phyloP scores from a whole-genome alignment of 2,797 vertebrate genomes.

The Aeoliscus strigatus region DNA sequence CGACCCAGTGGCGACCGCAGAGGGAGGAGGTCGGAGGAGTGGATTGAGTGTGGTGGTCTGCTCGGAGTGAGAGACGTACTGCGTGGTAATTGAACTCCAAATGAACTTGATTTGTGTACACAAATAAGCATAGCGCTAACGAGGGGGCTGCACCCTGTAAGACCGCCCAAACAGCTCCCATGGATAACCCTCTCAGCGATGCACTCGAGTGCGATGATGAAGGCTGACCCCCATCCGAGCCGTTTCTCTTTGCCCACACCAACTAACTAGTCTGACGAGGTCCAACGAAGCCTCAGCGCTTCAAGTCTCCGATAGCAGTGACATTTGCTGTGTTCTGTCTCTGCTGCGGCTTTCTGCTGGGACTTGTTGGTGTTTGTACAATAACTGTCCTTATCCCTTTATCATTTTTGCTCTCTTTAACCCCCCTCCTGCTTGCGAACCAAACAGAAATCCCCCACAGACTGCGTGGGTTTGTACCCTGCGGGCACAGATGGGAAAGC shows the following conservation, averaged over 20 bases:
- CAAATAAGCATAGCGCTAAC: slow-evolving; percentile 50
- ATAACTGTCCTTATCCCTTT: too few relatives aligned
- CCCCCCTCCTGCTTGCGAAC: too few relatives aligned
- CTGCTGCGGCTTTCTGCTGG: too few relatives aligned
- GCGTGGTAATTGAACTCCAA: slow-evolving; percentile 50
- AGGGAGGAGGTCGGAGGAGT: background rate
- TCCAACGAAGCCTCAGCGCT: slow-evolving; percentile 29
- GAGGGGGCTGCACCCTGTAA: slow-evolving; percentile 21
- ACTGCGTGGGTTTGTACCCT: too few relatives aligned
- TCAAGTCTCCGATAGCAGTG: slow-evolving; percentile 5
- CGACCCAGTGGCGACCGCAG: slow-evolving; percentile 31
- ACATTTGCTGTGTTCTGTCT: too few relatives aligned
- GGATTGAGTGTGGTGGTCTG: slow-evolving; percentile 2
- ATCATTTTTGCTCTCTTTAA: too few relatives aligned
- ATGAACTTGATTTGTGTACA: slow-evolving; percentile 55
- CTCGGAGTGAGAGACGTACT: slow-evolving; percentile 7
- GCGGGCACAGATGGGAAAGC: too few relatives aligned
- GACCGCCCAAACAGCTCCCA: slow-evolving; percentile 11
- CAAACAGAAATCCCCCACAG: too few relatives aligned
- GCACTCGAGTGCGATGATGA: slow-evolving; percentile 9
- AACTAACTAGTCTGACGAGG: slow-evolving; percentile 16
- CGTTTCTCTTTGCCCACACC: slow-evolving; percentile 5
- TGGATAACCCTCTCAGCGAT: slow-evolving; percentile 36
- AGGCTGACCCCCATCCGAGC: slow-evolving; percentile 13
- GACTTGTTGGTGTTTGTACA: too few relatives aligned